Percentiles rank a stretch among this genome's conserved stretches.
These are phyloP conservation scores for Sphinx pinastri DNA, from an alignment of 2,888 invertebrate genomes.

Conservation along the genomic window DNA sequence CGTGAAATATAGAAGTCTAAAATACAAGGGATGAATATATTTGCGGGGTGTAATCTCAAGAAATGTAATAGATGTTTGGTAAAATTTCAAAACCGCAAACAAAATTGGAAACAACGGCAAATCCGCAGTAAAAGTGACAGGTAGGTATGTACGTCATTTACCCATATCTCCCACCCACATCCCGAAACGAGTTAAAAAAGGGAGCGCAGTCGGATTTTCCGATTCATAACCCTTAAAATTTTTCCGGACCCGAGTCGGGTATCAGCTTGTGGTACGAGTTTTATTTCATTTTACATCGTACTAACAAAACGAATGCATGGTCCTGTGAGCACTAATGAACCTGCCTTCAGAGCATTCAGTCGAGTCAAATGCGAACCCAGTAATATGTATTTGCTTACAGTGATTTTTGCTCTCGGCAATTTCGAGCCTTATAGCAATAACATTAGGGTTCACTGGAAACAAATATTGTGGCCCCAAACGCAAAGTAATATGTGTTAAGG, in stretches of 20 bases:
- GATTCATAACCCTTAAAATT: slow-evolving; percentile 52
- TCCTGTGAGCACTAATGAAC: slow-evolving; percentile 66
- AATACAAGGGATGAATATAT: no score
- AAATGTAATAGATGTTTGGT: slow-evolving; percentile 9
- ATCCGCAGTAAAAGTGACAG: slow-evolving; percentile 19
- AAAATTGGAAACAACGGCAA: slow-evolving; percentile 24
- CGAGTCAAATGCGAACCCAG: slow-evolving; percentile 47
- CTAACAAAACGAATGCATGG: slow-evolving; percentile 57
- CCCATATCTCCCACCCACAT: slow-evolving; percentile 33
- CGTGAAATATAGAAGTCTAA: no score
- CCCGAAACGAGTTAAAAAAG: slow-evolving; percentile 41
- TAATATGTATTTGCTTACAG: slow-evolving; percentile 46
- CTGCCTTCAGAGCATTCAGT: slow-evolving; percentile 58
- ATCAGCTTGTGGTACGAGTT: slow-evolving; percentile 46
- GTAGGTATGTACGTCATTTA: slow-evolving; percentile 27
- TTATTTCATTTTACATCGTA: slow-evolving; percentile 56
- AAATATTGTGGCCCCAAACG: slow-evolving; percentile 30
- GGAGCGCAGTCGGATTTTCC: slow-evolving; percentile 46
- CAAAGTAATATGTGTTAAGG: slow-evolving; percentile 40
- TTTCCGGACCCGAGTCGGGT: slow-evolving; percentile 42
- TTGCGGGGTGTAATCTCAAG: background rate
- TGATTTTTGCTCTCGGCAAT: slow-evolving; percentile 41
- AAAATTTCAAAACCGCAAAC: background rate
- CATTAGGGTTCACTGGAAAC: slow-evolving; percentile 35
- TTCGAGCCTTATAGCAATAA: slow-evolving; percentile 45